Percentiles rank a stretch among this genome's conserved stretches.
Conservation (phyloP, 1,140 invertebrate species). For the Dufourea novaeangliae region DNA sequence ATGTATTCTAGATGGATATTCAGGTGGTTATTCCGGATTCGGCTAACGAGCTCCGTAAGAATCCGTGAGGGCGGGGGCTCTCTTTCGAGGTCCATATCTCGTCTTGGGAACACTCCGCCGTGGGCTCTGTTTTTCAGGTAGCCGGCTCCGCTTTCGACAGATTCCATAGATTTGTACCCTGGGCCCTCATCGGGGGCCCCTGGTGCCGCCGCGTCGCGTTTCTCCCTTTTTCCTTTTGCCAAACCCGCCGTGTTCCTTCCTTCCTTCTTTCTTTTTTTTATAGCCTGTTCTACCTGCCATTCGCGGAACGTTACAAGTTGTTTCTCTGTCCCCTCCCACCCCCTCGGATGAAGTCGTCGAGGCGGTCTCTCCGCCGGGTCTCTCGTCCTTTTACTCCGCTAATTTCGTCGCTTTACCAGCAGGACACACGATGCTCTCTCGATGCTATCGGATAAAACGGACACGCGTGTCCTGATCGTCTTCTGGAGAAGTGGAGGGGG, state of each 20-base stretch:
- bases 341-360: conserved; percentile 47
- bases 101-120: no score
- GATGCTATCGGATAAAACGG: conserved; percentile 4
- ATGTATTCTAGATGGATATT: no score
- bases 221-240: no score
- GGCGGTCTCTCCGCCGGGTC: neutral
- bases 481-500: no score
- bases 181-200: neutral
- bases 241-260: neutral
- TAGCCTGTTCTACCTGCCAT: conserved; percentile 30
- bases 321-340: conserved; percentile 36
- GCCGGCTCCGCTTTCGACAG: conserved; percentile 27
- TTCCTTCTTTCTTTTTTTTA: neutral
- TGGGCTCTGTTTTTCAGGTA: conserved; percentile 32
- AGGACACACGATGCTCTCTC: neutral
- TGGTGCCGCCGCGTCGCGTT: neutral
- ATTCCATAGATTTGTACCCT: conserved; percentile 54
- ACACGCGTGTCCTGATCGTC: conserved; percentile 20
- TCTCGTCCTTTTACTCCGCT: conserved; percentile 29
- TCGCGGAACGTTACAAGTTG: conserved; percentile 49
- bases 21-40: conserved; percentile 2
- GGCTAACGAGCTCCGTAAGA: neutral
- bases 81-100: no score
- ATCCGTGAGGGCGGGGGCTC: no score
- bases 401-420: conserved; percentile 23